phyloP scores from a whole-genome alignment of 2,888 invertebrate genomes.

The Callimorpha dominula region DNA sequence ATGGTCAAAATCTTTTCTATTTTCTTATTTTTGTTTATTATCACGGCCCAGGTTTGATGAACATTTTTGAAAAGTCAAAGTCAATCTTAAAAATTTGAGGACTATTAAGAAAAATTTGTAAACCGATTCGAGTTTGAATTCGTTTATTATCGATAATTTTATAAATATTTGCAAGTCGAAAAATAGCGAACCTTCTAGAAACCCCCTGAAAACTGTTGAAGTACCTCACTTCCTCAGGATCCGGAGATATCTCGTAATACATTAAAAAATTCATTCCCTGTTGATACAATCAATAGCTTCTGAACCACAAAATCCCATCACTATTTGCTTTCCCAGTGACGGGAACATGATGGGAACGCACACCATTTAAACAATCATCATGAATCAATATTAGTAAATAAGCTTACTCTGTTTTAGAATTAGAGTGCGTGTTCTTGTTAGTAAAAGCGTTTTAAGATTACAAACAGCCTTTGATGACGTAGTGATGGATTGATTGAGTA shows the following conservation, averaged over 20 bases:
- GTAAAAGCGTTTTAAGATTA: neutral
- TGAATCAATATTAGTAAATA: conserved; percentile 12
- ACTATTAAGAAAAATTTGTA: no score
- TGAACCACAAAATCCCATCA: conserved; percentile 23
- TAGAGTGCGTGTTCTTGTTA: conserved; percentile 17
- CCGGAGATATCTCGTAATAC: neutral
- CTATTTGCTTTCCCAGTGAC: conserved; percentile 31
- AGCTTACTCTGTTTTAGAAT: conserved; percentile 4
- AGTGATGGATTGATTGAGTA: neutral
- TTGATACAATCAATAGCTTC: conserved; percentile 13
- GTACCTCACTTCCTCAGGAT: neutral
- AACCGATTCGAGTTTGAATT: no score
- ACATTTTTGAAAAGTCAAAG: no score
- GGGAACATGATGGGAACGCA: conserved; percentile 18
- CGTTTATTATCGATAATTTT: no score
- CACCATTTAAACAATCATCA: conserved; percentile 6
- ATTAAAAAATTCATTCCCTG: neutral
- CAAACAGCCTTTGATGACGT: neutral
- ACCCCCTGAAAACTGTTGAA: neutral
- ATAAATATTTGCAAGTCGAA: no score
- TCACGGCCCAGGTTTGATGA: no score
- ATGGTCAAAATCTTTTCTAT: no score
- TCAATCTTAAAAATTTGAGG: no score
- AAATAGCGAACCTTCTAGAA: neutral
- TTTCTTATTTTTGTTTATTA: no score